Base-by-base conservation (phyloP, 2,113 vertebrate species). In the Phycodurus eques region DNA sequence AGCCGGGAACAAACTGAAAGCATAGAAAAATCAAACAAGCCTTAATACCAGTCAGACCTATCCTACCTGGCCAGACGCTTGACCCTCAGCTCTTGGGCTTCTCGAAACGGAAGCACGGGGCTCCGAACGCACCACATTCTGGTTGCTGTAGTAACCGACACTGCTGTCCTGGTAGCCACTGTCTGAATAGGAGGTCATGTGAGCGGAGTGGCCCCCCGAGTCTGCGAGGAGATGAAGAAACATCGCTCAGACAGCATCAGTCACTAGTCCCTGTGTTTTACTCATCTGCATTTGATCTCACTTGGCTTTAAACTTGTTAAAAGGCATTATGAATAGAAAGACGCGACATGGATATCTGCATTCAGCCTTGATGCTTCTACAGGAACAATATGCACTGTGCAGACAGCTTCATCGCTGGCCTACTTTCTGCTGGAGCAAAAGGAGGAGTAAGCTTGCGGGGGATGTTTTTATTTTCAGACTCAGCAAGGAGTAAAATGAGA, bases 131-230 rank as follows among this genome's bases (percentile, higher is more conserved):
- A 85, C 95, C 83, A 94, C 72, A 92, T 94, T 85, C 71, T 96
- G 95, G 92, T 92, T 96, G 90, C 96, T 97, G 83, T 96, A 97
- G 74, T 96, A 98, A 89, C 95, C 95, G 1, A 91, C 73, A 72
- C 95, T 94, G 82, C 95, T 95, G 94, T 99, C 98, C 84, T 98
- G 98, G 91, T 98, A 98, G 70, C 98, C 97, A 68, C 98, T 99
- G 91, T 99, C 98, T 0, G 97, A 96, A 31, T 98, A 98, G 5
- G 97, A 98, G 87, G 98, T 98, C 95, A 98, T 96, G 75, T 98
- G 98, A 27, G 95, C 96, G 0, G 97, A 99, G 89, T 98, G 98
- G 81, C 94, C 96, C 60, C 94, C 87, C 4, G 96, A 98, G 80
- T 94, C 97, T 99, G 88, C 19, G 88, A 88, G 70, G 20, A 70